Evolutionary conservation across 2,888 invertebrate genomes (phyloP).

Genomic region (Tanytarsus gracilentus): DNA sequence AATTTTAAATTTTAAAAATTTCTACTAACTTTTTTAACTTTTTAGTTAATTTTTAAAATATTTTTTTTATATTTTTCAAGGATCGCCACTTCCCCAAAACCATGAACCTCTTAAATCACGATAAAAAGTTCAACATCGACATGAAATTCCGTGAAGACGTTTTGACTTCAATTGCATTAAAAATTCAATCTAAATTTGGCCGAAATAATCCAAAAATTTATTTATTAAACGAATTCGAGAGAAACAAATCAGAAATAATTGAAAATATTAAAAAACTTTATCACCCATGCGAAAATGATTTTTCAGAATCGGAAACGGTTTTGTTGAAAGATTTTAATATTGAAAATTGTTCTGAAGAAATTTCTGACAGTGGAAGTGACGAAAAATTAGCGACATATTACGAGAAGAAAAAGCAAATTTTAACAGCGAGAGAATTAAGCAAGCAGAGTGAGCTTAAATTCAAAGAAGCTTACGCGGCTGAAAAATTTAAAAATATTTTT

Average conservation of each 20-base stretch:
- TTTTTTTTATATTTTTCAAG: too few species aligned
- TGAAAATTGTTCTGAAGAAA: too few species aligned
- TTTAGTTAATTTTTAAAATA: too few species aligned
- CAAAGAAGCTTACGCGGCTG: too few species aligned
- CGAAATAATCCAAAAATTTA: constrained; percentile 57
- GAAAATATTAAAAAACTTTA: constrained; percentile 56
- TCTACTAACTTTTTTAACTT: too few species aligned
- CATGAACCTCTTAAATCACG: constrained; percentile 35
- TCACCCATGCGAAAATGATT: constrained; percentile 56
- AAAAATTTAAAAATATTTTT: too few species aligned
- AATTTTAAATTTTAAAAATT: too few species aligned
- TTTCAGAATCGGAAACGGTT: constrained; percentile 48
- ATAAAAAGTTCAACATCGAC: constrained; percentile 39
- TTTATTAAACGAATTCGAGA: constrained; percentile 58
- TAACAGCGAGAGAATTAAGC: too few species aligned
- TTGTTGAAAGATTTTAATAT: background rate
- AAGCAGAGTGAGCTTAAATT: too few species aligned
- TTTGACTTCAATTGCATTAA: constrained; percentile 40
- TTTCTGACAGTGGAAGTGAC: too few species aligned
- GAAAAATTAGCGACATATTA: too few species aligned
- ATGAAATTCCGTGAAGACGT: constrained; percentile 30
- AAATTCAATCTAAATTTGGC: constrained; percentile 66
- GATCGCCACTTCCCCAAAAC: constrained; percentile 27
- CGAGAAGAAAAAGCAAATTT: too few species aligned
- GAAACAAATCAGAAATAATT: constrained; percentile 50